Evolutionary conservation across 2,888 invertebrate species (phyloP).

Genomic region (Drosophila monieri): DNA sequence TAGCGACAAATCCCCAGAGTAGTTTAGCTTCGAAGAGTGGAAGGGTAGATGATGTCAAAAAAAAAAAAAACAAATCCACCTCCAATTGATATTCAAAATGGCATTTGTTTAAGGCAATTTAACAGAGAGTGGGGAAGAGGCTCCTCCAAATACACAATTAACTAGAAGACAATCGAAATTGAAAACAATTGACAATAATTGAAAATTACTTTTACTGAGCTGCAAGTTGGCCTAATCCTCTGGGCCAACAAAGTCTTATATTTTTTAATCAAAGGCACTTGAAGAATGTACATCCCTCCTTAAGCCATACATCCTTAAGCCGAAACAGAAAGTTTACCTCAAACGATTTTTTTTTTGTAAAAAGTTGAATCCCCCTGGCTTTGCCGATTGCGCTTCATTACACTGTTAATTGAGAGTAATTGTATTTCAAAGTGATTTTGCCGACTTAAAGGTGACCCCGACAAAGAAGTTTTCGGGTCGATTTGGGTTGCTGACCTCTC

Average conservation of each 20-base stretch:
- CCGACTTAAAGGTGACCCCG: constrained; percentile 15
- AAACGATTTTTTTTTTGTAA: constrained; percentile 16
- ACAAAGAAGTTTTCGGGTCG: constrained; percentile 1
- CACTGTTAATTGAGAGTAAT: constrained; percentile 35
- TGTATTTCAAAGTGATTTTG: constrained; percentile 24
- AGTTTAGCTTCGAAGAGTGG: constrained; percentile 28
- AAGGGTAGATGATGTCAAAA: constrained; percentile 26
- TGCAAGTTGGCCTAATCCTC: no score
- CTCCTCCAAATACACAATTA: constrained; percentile 17
- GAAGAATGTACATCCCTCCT: no score
- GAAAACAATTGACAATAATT: constrained; percentile 13
- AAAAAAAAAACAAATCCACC: constrained; percentile 11
- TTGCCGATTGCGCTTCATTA: constrained; percentile 33
- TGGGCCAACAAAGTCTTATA: neutral
- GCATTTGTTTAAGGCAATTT: constrained; percentile 15
- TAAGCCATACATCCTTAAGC: neutral
- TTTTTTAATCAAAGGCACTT: constrained; percentile 6
- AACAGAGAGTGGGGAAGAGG: neutral
- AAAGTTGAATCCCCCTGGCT: constrained; percentile 23
- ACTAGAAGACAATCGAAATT: constrained; percentile 4
- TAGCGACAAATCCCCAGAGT: constrained; percentile 58
- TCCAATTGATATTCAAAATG: constrained; percentile 24
- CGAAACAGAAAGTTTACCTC: constrained; percentile 6
- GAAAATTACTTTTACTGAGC: no score
- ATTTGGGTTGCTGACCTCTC: constrained; percentile 7